These are phyloP conservation scores for Ophthalmolycus amberensis DNA, from an alignment of 2,113 vertebrate species.

Conservation along the genomic window DNA sequence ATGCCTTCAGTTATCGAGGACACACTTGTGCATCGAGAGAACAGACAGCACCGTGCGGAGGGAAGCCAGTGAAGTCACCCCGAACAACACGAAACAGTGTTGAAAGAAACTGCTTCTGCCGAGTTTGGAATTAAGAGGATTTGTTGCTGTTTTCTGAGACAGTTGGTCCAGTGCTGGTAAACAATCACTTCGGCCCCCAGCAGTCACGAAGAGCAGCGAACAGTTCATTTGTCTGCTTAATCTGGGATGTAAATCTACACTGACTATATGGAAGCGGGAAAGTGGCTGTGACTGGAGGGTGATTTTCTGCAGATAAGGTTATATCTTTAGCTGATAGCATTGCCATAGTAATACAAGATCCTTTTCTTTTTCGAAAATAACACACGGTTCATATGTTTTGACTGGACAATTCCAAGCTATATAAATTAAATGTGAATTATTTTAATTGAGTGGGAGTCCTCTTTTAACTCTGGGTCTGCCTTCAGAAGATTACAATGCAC, in stretches of 20 bases:
- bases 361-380: not conserved
- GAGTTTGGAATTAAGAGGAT: conserved; percentile 56
- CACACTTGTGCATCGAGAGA: conserved; percentile 29
- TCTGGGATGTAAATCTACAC: conserved; percentile 21
- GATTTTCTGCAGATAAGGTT: not conserved
- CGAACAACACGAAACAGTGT: conserved; percentile 52
- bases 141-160: conserved; percentile 42
- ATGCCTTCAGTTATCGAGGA: conserved; percentile 23
- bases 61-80: conserved; percentile 59
- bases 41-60: conserved; percentile 15
- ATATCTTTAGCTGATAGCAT: not conserved
- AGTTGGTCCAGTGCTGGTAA: conserved; percentile 30
- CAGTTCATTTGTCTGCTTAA: conserved; percentile 42
- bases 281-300: conserved; percentile 5
- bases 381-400: not conserved
- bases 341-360: not conserved
- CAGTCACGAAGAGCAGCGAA: not conserved
- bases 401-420: conserved; percentile 14
- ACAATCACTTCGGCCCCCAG: conserved; percentile 28
- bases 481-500: conserved; percentile 61
- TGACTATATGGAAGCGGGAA: conserved; percentile 3
- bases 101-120: conserved; percentile 63
- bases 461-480: conserved; percentile 30
- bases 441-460: conserved; percentile 35
- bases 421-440: conserved; percentile 33